Evolutionary conservation across 2,888 invertebrate genomes (phyloP).

Genomic region (Torymus texanus): DNA sequence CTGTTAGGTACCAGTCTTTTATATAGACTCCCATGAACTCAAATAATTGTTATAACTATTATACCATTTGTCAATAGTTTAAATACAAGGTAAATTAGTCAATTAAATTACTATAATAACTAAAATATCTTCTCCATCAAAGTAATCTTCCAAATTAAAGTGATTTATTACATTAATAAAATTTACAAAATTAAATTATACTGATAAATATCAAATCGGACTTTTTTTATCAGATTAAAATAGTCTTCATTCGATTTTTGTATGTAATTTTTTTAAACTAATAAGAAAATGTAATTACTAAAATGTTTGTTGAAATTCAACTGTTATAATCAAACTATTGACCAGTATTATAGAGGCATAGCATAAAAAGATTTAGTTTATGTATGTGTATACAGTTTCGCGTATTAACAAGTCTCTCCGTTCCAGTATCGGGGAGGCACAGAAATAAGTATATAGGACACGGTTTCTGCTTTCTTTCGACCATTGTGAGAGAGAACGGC

Average conservation of each 20-base stretch:
- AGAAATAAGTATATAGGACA: constrained; percentile 50
- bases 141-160: neutral
- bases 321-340: constrained; percentile 43
- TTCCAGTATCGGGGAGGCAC: constrained; percentile 46
- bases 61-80: constrained; percentile 41
- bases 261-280: neutral
- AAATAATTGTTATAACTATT: constrained; percentile 34
- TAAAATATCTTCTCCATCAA: neutral
- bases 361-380: constrained; percentile 25
- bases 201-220: no score
- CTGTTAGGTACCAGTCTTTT: constrained; percentile 54
- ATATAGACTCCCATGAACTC: constrained; percentile 26
- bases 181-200: no score
- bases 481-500: constrained; percentile 44
- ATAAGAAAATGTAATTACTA: neutral
- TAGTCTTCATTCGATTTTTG: no score
- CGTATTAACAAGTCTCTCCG: constrained; percentile 42
- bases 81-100: neutral
- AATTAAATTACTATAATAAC: neutral
- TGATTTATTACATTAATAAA: no score
- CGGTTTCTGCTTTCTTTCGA: constrained; percentile 34
- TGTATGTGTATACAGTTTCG: constrained; percentile 43
- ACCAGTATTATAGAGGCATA: constrained; percentile 33
- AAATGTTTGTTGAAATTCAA: constrained; percentile 7
- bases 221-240: no score